Conservation (phyloP, 2,888 invertebrate species). For the Scaptomyza reducta region DNA sequence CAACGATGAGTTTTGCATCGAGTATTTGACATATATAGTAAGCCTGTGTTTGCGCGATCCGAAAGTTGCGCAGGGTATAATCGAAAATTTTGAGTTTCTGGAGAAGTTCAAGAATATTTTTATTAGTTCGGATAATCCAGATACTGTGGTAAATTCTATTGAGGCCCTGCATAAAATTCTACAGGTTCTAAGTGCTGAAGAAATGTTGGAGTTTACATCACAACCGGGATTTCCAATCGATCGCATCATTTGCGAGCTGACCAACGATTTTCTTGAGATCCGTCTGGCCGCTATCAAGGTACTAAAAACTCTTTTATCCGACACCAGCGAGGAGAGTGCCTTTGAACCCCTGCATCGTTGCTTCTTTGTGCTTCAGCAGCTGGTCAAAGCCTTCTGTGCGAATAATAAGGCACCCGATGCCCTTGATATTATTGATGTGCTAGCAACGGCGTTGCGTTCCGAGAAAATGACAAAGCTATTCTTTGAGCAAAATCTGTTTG, state of each 20-base stretch:
- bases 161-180: slow-evolving; percentile 73
- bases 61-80: slow-evolving; percentile 55
- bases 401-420: slow-evolving; percentile 52
- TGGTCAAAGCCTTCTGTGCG: slow-evolving; percentile 67
- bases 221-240: slow-evolving; percentile 68
- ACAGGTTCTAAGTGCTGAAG: slow-evolving; percentile 54
- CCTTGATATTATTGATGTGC: slow-evolving; percentile 67
- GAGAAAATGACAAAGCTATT: slow-evolving; percentile 75
- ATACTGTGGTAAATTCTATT: slow-evolving; percentile 71
- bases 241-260: slow-evolving; percentile 76
- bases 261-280: slow-evolving; percentile 71
- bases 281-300: slow-evolving; percentile 69
- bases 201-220: slow-evolving; percentile 56
- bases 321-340: slow-evolving; percentile 57
- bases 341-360: slow-evolving; percentile 58
- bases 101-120: slow-evolving; percentile 66
- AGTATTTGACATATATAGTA: slow-evolving; percentile 73
- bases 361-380: slow-evolving; percentile 65
- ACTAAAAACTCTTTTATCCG: slow-evolving; percentile 63
- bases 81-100: slow-evolving; percentile 57
- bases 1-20: slow-evolving; percentile 73
- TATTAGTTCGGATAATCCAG: slow-evolving; percentile 69
- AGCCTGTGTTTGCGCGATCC: slow-evolving; percentile 78
- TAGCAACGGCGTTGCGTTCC: slow-evolving; percentile 72
- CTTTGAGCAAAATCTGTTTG: slow-evolving; percentile 79